Percentiles rank a stretch among this genome's conserved stretches.
phyloP scores from a whole-genome alignment of 2,797 vertebrate genomes.

The Ambastaia sidthimunki region DNA sequence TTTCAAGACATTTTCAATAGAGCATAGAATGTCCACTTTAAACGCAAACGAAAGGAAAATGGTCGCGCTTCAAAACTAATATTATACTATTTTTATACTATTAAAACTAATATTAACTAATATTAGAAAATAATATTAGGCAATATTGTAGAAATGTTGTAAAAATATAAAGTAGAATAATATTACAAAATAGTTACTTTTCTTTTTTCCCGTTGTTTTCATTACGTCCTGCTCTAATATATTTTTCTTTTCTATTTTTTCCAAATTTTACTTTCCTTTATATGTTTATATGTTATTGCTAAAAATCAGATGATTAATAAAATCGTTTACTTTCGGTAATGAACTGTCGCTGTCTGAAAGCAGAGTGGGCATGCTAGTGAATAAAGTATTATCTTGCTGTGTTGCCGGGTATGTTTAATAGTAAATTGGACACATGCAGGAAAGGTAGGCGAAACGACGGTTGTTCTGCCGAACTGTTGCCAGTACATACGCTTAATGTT shows the following conservation, averaged over 20 bases:
- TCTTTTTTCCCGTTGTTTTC: not conserved
- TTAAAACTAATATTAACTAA: too few species aligned
- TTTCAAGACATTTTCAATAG: conserved; percentile 21
- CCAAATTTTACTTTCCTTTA: not conserved
- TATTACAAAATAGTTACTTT: not conserved
- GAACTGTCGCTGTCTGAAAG: not conserved
- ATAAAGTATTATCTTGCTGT: not conserved
- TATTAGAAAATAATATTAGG: not conserved
- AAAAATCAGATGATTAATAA: not conserved
- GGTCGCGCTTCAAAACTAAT: not conserved
- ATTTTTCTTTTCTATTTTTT: too few species aligned
- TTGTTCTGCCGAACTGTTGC: not conserved
- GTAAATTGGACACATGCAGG: not conserved
- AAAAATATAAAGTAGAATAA: not conserved
- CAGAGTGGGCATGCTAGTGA: conserved; percentile 56
- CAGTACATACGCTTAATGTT: not conserved
- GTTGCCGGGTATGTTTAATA: too few species aligned
- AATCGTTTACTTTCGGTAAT: not conserved
- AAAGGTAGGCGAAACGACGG: not conserved
- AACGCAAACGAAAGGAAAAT: not conserved
- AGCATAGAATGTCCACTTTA: not conserved
- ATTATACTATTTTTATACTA: not conserved
- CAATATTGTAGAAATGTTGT: not conserved
- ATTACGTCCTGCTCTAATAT: not conserved
- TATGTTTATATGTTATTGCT: not conserved